A percentile compares a stretch with the other conserved stretches of the same genome.
Conservation (phyloP, 2,797 vertebrate genomes). For the Poeciliopsis infans region DNA sequence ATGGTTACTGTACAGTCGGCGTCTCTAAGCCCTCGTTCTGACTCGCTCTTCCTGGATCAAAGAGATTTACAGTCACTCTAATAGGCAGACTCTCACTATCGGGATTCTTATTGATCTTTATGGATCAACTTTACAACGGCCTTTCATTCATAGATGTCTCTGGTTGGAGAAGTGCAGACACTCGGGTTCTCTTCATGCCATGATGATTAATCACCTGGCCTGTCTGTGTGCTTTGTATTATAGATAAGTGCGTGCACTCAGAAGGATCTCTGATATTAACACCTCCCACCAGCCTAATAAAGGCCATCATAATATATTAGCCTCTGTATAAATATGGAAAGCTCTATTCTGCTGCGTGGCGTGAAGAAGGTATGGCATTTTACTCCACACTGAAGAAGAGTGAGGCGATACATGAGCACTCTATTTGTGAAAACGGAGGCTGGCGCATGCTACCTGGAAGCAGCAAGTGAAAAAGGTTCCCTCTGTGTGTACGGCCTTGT, state of each 20-base stretch:
- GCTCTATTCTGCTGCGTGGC: constrained; percentile 1
- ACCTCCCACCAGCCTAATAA: constrained; percentile 43
- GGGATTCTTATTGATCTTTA: constrained; percentile 17
- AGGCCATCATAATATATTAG: constrained; percentile 45
- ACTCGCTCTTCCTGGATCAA: constrained; percentile 40
- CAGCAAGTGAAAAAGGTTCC: constrained; percentile 28
- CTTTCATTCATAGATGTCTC: constrained; percentile 50
- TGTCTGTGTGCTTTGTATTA: constrained; percentile 23
- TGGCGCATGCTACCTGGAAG: constrained; percentile 51
- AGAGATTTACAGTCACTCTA: constrained; percentile 33
- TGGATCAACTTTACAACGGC: not conserved
- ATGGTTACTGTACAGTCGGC: constrained; percentile 71
- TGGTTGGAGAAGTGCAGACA: constrained; percentile 2
- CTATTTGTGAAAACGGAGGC: constrained; percentile 26
- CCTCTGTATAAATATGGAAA: constrained; percentile 15
- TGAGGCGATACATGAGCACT: constrained; percentile 22
- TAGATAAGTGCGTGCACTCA: constrained; percentile 27
- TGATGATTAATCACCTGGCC: constrained; percentile 41
- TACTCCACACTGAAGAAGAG: constrained; percentile 20
- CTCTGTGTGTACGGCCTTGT: constrained; percentile 41
- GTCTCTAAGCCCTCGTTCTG: constrained; percentile 51
- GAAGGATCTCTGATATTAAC: constrained; percentile 46
- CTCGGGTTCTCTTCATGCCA: not conserved
- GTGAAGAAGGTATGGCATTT: constrained; percentile 20
- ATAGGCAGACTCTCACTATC: not conserved